Base-by-base conservation (phyloP, 92 coral and sea anemone genomes). In the Micromussa lordhowensis region DNA sequence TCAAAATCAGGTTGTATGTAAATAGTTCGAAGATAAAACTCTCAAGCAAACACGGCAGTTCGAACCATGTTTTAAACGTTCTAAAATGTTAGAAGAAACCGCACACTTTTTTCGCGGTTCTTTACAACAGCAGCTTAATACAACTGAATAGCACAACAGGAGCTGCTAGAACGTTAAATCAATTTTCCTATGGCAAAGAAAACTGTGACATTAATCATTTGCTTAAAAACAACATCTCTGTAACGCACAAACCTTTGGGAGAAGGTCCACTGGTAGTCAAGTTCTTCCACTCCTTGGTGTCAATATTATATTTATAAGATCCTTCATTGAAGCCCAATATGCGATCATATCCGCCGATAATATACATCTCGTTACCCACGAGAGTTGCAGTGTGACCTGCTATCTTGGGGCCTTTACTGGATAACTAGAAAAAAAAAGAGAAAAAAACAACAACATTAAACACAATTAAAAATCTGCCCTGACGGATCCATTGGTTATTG, bases 331-430 rank as follows among this genome's bases (percentile, higher is more conserved):
- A 94, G 72, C 96, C 96, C 36, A 64, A 40, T 19, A 63, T 48
- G 30, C 92, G 95, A 61, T 90, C 91, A 90, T 97, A 97, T n/a
- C 99, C 99, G 58, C 99, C 99, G 15, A 97, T 93, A 32, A 97
- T 28, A 31, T 93, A 84, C 91, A 97, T 91, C 77, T 82, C 88
- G 74, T 91, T 88, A 21, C 86, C 92, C 1, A 85, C 92, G 17
- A 95, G 81, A 22, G 95, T 94, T 34, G 94, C 89, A 14, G 97
- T 92, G 87, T 97, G 99, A 59, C 98, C 98, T 29, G 98, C 97
- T 5, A 97, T 86, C 26, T 84, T 88, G 28, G 86, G 91, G 66
- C 93, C 81, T 24, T 80, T 80, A 61, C 86, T 86, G 44, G 74
- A 58, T 84, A 85, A 49, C 92, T 90, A 88, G 40, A 38, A 18